Evolutionary conservation across 2,797 vertebrate species (phyloP).

Genomic region (Gastrophryne carolinensis): DNA sequence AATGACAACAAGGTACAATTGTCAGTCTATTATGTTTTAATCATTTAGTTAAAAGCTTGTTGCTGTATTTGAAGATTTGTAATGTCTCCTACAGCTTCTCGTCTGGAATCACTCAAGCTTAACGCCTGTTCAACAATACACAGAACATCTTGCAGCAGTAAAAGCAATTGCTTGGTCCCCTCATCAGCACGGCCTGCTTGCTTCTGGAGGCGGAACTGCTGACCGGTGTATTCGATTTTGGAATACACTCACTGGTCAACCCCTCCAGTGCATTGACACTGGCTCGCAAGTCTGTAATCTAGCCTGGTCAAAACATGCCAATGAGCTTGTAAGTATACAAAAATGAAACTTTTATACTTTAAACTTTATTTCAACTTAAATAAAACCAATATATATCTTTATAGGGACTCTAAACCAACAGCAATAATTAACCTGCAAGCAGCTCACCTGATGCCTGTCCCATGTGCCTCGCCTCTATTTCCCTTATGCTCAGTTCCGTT

Average conservation of each 20-base stretch:
- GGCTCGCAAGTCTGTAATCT: conserved; percentile 98
- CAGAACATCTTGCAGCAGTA: conserved; percentile 93
- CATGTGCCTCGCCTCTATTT: too few species aligned
- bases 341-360: not conserved
- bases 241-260: conserved; percentile 96
- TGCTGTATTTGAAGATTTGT: not conserved
- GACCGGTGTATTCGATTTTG: conserved; percentile 98
- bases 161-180: conserved; percentile 98
- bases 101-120: conserved; percentile 98
- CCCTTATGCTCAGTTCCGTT: too few species aligned
- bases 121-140: conserved; percentile 94
- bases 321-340: conserved; percentile 82
- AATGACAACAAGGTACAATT: conserved; percentile 93
- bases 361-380: too few species aligned
- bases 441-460: too few species aligned
- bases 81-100: conserved; percentile 72
- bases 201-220: conserved; percentile 90
- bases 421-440: too few species aligned
- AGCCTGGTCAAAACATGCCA: conserved; percentile 98
- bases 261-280: conserved; percentile 93
- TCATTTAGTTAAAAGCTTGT: not conserved
- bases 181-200: conserved; percentile 93
- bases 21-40: not conserved
- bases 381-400: too few species aligned
- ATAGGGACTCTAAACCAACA: too few species aligned